A percentile compares a stretch with the other conserved stretches of the same genome.
Evolutionary conservation across 1,140 invertebrate species (phyloP).

Genomic region (Propsilocerus akamusi): DNA sequence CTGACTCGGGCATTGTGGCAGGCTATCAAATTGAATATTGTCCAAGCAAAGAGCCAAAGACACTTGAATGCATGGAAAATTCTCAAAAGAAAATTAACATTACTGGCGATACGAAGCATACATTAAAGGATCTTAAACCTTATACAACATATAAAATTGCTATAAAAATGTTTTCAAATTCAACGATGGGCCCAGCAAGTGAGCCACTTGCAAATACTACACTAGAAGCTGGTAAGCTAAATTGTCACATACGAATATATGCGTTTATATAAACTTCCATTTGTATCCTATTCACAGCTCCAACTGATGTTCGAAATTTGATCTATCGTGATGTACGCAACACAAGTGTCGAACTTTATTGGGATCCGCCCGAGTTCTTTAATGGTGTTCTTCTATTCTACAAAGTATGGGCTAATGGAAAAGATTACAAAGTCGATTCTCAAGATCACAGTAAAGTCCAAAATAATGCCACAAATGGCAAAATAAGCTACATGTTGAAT

Average conservation of each 20-base stretch:
- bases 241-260: constrained; percentile 7
- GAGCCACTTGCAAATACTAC: constrained; percentile 47
- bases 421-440: constrained; percentile 13
- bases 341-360: constrained; percentile 41
- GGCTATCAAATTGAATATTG: constrained; percentile 51
- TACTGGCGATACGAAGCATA: constrained; percentile 21
- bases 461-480: constrained; percentile 10
- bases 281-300: constrained; percentile 21
- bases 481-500: constrained; percentile 12
- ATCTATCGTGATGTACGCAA: constrained; percentile 40
- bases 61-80: constrained; percentile 11
- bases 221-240: constrained; percentile 33
- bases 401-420: constrained; percentile 31
- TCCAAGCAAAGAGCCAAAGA: constrained; percentile 31
- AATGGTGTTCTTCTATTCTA: constrained; percentile 62
- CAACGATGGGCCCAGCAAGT: constrained; percentile 45
- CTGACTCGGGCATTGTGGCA: constrained; percentile 38
- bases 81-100: constrained; percentile 27
- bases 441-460: constrained; percentile 11
- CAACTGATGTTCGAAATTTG: constrained; percentile 31
- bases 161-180: constrained; percentile 50
- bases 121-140: constrained; percentile 35
- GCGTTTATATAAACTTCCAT: constrained; percentile 1
- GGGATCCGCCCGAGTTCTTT: constrained; percentile 41
- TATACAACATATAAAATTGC: constrained; percentile 60